A percentile compares a stretch with the other conserved stretches of the same genome.
phyloP scores from a whole-genome alignment of 2,113 vertebrate genomes.

The Hydrochoerus hydrochaeris region DNA sequence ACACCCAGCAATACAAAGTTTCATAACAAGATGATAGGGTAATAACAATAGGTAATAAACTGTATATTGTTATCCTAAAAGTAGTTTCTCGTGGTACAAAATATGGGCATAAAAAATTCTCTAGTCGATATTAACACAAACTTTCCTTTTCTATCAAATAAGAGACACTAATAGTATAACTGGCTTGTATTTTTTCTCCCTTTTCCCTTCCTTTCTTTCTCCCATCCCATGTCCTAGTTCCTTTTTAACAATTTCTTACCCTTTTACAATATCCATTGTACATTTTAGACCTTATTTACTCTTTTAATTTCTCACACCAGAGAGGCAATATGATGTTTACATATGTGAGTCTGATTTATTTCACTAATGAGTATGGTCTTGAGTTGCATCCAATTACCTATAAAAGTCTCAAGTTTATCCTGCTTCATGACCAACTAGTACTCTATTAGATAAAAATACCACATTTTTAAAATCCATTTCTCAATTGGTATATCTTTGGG shows the following conservation, averaged over 20 bases:
- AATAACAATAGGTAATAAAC: neutral
- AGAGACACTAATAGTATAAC: neutral
- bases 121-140: neutral
- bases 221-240: neutral
- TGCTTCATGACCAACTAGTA: neutral
- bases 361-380: neutral
- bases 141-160: neutral
- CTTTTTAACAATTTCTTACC: neutral
- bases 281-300: neutral
- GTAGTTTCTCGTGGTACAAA: neutral
- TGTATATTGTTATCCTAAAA: neutral
- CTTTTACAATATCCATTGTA: neutral
- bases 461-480: neutral
- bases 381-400: neutral
- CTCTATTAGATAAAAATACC: neutral
- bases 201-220: neutral
- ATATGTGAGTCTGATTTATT: neutral
- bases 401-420: neutral
- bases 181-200: neutral
- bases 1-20: too few relatives aligned
- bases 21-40: neutral
- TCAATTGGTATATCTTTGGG: neutral
- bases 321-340: neutral
- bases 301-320: neutral
- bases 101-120: neutral